A percentile compares a stretch with the other conserved stretches of the same genome.
Evolutionary conservation across 2,888 invertebrate species (phyloP).

Genomic region (Polietes domitor): DNA sequence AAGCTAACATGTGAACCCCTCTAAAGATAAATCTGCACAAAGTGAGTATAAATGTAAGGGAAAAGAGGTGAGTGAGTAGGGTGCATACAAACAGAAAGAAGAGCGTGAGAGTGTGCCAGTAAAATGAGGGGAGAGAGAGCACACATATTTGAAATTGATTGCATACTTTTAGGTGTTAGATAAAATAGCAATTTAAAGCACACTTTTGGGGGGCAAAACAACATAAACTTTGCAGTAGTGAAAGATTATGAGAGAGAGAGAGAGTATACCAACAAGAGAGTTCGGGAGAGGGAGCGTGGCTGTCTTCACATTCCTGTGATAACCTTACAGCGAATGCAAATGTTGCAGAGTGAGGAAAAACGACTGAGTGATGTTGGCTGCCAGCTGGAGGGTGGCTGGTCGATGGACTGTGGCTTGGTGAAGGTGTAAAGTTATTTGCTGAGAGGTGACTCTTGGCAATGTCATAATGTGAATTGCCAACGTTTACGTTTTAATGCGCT

Average conservation of each 20-base stretch:
- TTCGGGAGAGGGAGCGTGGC: no score
- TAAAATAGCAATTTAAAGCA: conserved; percentile 31
- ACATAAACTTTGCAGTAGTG: background rate
- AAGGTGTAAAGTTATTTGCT: background rate
- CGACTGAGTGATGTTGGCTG: no score
- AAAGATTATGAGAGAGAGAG: background rate
- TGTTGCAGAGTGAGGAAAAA: background rate
- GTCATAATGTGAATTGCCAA: conserved; percentile 3
- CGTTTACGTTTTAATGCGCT: background rate
- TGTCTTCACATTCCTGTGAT: no score
- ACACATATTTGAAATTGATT: conserved; percentile 34
- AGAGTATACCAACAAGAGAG: no score
- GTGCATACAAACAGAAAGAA: background rate
- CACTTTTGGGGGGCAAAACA: conserved; percentile 25
- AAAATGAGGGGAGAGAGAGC: background rate
- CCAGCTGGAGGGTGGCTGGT: no score
- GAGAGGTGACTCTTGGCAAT: background rate
- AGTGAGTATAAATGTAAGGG: background rate
- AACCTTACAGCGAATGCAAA: background rate
- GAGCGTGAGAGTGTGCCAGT: background rate
- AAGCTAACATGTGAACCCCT: background rate
- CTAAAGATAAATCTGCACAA: conserved; percentile 18
- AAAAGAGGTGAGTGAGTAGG: no score
- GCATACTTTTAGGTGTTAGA: conserved; percentile 56
- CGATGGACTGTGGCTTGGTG: background rate